Evolutionary conservation across 2,113 vertebrate genomes (phyloP).

Genomic region (Hirundichthys speculiger): DNA sequence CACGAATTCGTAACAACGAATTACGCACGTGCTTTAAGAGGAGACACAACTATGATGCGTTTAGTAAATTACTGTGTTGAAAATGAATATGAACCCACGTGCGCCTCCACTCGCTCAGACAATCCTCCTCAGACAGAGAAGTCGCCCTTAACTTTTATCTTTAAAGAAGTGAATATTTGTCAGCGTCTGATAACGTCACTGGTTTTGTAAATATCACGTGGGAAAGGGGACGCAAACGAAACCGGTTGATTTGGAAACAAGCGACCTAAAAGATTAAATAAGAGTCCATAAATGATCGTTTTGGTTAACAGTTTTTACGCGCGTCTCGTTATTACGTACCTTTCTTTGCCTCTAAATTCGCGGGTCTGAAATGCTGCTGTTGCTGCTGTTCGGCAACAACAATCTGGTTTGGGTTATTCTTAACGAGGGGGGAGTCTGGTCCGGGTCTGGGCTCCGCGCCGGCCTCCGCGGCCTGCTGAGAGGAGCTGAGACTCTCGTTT

Average conservation of each 20-base stretch:
- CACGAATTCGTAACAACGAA: too few species aligned
- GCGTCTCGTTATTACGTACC: conserved; percentile 83
- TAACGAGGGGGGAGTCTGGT: conserved; percentile 86
- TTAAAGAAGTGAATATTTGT: too few species aligned
- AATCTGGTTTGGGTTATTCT: conserved; percentile 86
- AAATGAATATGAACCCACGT: not conserved
- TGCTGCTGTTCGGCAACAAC: conserved; percentile 72
- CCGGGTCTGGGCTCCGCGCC: conserved; percentile 85
- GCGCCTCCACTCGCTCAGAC: too few species aligned
- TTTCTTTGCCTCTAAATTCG: conserved; percentile 93
- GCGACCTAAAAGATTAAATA: conserved; percentile 40
- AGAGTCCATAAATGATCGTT: conserved; percentile 31
- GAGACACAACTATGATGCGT: too few species aligned
- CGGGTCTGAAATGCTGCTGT: conserved; percentile 85
- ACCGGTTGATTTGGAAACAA: conserved; percentile 42
- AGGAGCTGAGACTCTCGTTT: conserved; percentile 82
- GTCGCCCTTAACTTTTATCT: not conserved
- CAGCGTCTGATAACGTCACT: not conserved
- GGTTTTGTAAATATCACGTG: conserved; percentile 7
- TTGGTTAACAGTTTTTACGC: not conserved
- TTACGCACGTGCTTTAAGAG: too few species aligned
- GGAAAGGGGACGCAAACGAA: conserved; percentile 22
- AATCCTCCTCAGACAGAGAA: too few species aligned
- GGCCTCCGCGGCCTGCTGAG: conserved; percentile 80
- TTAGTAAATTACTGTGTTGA: too few species aligned